Base-by-base conservation (phyloP, 2,888 invertebrate genomes). In the Neoitamus cyanurus region DNA sequence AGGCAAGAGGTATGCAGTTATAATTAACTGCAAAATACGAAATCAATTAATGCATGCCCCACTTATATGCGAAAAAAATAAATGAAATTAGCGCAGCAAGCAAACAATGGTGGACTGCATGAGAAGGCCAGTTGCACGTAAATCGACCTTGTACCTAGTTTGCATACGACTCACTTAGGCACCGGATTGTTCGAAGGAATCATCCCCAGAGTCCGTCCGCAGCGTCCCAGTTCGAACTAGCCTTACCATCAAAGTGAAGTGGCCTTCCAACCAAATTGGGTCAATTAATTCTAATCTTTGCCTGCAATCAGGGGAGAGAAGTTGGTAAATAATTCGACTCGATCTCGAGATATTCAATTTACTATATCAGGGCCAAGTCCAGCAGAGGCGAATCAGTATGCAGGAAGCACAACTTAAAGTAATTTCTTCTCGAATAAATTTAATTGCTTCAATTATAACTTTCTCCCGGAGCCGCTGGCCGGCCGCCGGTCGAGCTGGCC, bases 391-490 rank as follows among this genome's bases (percentile, higher is more conserved):
- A 25, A 58, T 58, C 58, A 58, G 58, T 58, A 58, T 58, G 58
- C 58, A 58, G 58, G 20, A 25, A 58, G 58, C 58, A 58, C 58
- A 58, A 20, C 31, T 31, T 70, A 31, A 70, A 70, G 31, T n/a
- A 70, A 70, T 70, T 70, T 31, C 70, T 70, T 15, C 70, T n/a
- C 31, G 70, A 70, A 31, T 70, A 70, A 70, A 70, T 70, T 70
- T 70, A 70, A 70, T 70, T 70, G 70, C 31, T 31, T 70, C 70
- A 70, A 70, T 70, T 70, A 70, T 70, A 70, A 70, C 70, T 70
- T 70, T 58, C 58, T 58, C 58, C 25, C 25, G 58, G 15, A 58
- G 58, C 25, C 34, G 34, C 34, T 34, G 37, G 13, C 31, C 13
- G 37, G 7, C 34, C 58, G 58, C 58, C 20, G 58, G 58, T 58